Percentiles rank a stretch among this genome's conserved stretches.
Conservation (phyloP, 2,113 vertebrate genomes). For the Tringa solitaria region DNA sequence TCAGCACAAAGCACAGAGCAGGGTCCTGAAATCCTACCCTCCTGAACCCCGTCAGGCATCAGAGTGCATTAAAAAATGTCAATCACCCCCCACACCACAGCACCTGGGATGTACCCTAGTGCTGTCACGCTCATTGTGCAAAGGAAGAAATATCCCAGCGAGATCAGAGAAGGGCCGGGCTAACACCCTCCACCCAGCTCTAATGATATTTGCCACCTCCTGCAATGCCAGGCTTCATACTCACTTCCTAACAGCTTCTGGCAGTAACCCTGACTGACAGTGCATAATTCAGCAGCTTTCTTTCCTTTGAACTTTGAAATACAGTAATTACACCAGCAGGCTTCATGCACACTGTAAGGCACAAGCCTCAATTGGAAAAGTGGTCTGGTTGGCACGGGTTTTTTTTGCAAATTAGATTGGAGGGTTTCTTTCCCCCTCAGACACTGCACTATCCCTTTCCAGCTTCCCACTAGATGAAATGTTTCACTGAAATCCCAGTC, state of each 20-base stretch:
- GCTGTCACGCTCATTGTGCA: no score
- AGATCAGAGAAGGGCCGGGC: neutral
- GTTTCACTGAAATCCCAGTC: neutral
- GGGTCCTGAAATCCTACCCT: neutral
- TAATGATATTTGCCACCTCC: neutral
- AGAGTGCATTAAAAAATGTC: neutral
- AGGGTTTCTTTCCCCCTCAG: neutral
- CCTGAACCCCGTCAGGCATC: neutral
- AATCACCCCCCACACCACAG: neutral
- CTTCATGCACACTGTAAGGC: neutral
- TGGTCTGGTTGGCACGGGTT: rapidly evolving
- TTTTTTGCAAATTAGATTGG: neutral
- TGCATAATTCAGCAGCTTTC: neutral
- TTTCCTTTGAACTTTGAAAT: neutral
- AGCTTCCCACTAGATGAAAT: neutral
- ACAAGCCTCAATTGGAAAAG: neutral
- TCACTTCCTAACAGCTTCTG: neutral
- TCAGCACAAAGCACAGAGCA: neutral
- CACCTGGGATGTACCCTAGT: neutral
- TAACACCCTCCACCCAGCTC: neutral
- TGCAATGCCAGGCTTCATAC: neutral
- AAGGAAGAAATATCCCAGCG: neutral
- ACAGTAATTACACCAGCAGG: neutral
- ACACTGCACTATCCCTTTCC: neutral
- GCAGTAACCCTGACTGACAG: neutral